phyloP scores from a whole-genome alignment of 2,888 invertebrate species.

The Apodemia zela region DNA sequence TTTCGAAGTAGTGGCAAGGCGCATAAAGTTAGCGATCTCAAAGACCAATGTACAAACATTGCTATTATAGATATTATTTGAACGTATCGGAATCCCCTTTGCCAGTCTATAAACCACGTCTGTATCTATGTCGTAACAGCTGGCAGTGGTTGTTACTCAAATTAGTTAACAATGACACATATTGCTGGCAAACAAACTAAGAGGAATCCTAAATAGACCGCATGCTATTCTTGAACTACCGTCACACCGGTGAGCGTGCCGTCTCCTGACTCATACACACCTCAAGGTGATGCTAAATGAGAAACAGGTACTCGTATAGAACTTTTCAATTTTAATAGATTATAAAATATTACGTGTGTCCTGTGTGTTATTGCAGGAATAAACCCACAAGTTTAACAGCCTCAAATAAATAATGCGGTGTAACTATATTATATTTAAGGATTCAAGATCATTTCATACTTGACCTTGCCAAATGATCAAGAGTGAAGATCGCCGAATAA shows the following conservation, averaged over 20 bases:
- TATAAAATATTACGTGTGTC: background rate
- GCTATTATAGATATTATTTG: background rate
- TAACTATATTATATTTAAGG: background rate
- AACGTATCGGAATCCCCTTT: constrained; percentile 44
- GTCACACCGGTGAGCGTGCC: constrained; percentile 71
- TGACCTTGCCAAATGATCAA: background rate
- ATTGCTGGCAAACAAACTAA: constrained; percentile 78
- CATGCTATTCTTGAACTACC: constrained; percentile 71
- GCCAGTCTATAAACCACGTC: constrained; percentile 44
- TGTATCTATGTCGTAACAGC: constrained; percentile 63
- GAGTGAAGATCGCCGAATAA: too few relatives aligned
- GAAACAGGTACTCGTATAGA: constrained; percentile 30
- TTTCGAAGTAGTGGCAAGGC: constrained; percentile 4
- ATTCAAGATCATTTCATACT: background rate
- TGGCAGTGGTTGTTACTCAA: constrained; percentile 76
- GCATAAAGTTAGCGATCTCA: background rate
- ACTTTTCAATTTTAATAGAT: constrained; percentile 7
- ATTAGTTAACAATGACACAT: constrained; percentile 81
- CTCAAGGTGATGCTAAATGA: constrained; percentile 63
- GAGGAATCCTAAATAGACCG: constrained; percentile 75
- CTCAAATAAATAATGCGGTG: background rate
- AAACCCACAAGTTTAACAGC: too few relatives aligned
- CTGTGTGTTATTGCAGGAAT: background rate
- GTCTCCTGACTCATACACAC: constrained; percentile 73
- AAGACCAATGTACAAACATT: background rate